phyloP scores from a whole-genome alignment of 2,113 vertebrate genomes.

The Sceloporus tristichus region DNA sequence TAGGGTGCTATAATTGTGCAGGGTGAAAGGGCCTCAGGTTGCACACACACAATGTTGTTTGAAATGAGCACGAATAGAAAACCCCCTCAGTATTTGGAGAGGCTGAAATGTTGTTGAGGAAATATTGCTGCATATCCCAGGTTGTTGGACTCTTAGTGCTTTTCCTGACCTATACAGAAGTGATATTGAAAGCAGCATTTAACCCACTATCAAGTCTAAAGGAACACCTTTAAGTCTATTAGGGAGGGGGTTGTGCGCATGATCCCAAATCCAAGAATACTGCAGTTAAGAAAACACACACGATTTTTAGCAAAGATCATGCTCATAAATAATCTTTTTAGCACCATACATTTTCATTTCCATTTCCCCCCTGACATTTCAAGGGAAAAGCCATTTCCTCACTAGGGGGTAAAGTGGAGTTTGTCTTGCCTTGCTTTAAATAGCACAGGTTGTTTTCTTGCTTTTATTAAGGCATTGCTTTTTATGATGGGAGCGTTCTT shows the following conservation, averaged over 20 bases:
- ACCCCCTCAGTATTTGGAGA: neutral
- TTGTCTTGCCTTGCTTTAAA: conserved; percentile 11
- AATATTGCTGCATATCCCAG: neutral
- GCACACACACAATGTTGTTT: conserved; percentile 17
- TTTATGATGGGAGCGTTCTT: neutral
- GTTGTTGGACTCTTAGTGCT: neutral
- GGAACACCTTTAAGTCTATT: neutral
- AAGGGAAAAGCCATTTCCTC: neutral
- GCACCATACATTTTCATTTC: conserved; percentile 8
- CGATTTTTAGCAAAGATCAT: neutral
- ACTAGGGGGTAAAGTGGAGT: neutral
- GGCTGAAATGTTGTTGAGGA: neutral
- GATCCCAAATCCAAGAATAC: conserved; percentile 2
- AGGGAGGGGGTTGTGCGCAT: too few species aligned
- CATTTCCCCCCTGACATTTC: neutral
- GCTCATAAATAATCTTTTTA: neutral
- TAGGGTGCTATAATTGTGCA: too few species aligned
- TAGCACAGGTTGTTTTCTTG: conserved; percentile 6
- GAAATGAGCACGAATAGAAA: neutral
- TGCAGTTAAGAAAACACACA: neutral
- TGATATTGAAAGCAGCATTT: neutral
- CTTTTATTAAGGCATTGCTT: conserved; percentile 5
- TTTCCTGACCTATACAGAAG: neutral
- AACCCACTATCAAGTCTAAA: neutral
- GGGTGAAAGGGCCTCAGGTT: neutral